These are phyloP conservation scores for Cossypha polioptera DNA, from an alignment of 2,797 vertebrate genomes.

Conservation along the genomic window DNA sequence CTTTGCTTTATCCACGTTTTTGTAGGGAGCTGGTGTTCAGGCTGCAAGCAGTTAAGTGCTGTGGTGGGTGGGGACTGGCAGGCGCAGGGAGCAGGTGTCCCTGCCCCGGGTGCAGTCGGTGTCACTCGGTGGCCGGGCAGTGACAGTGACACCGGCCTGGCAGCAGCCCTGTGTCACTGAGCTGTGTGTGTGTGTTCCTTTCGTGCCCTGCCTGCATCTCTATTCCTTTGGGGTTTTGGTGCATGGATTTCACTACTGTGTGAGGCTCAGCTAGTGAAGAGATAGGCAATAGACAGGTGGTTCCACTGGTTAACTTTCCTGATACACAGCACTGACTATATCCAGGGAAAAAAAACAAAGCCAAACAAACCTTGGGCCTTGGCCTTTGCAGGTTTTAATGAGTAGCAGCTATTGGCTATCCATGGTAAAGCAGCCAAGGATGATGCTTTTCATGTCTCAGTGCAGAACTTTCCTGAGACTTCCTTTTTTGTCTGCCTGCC, in stretches of 20 bases:
- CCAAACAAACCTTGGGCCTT: neutral
- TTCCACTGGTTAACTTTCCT: neutral
- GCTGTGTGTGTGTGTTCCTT: neutral
- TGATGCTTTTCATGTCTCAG: neutral
- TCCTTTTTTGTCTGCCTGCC: slow-evolving; percentile 14
- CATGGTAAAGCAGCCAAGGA: neutral
- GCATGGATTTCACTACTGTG: fast-evolving
- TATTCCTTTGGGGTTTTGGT: neutral
- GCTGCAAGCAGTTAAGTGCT: neutral
- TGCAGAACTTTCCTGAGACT: neutral
- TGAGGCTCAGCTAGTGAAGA: neutral
- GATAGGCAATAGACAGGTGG: neutral
- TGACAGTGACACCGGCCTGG: neutral
- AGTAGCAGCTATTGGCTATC: neutral
- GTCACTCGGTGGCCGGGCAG: neutral
- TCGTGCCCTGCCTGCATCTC: fast-evolving
- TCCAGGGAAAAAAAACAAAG: neutral
- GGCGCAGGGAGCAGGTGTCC: neutral
- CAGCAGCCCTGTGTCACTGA: neutral
- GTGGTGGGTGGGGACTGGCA: neutral
- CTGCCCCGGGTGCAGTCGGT: neutral
- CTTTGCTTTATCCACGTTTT: fast-evolving
- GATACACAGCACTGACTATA: neutral
- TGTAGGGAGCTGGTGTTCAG: neutral
- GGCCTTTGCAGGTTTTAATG: neutral